Evolutionary conservation across 2,888 invertebrate genomes (phyloP).

Genomic region (Melangyna quadrimaculata): DNA sequence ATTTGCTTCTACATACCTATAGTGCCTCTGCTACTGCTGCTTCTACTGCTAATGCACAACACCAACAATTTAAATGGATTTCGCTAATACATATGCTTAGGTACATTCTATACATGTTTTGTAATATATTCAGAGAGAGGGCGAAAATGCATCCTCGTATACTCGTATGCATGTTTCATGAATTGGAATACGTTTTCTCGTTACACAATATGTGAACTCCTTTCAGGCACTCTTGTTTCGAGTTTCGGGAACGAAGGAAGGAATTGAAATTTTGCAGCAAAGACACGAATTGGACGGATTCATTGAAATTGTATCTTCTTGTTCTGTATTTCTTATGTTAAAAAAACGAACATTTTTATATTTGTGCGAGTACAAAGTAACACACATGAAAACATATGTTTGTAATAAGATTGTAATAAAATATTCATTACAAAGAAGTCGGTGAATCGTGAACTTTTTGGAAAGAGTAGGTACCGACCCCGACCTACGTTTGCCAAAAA

Average conservation of each 20-base stretch:
- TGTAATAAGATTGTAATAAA: slow-evolving; percentile 38
- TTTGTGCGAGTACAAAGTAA: not conserved
- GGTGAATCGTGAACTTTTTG: slow-evolving; percentile 32
- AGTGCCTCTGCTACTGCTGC: slow-evolving; percentile 8
- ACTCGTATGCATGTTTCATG: slow-evolving; percentile 69
- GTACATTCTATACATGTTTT: slow-evolving; percentile 12
- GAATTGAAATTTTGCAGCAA: slow-evolving; percentile 13
- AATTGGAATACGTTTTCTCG: slow-evolving; percentile 72
- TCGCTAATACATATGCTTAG: not conserved
- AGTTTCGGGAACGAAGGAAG: not conserved
- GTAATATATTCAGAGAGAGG: slow-evolving; percentile 61
- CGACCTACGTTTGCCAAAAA: not conserved
- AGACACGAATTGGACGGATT: slow-evolving; percentile 62
- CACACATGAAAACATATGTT: not conserved
- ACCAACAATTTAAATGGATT: slow-evolving; percentile 44
- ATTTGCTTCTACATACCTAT: not conserved
- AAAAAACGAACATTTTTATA: not conserved
- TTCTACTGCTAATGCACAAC: slow-evolving; percentile 36
- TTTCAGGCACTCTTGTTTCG: slow-evolving; percentile 48
- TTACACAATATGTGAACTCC: slow-evolving; percentile 64
- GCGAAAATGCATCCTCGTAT: slow-evolving; percentile 63
- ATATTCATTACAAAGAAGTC: slow-evolving; percentile 43
- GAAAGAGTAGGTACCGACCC: no score
- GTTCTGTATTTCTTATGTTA: slow-evolving; percentile 1
- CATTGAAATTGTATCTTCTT: slow-evolving; percentile 59